These are phyloP conservation scores for Eristalis intricaria DNA, from an alignment of 2,888 invertebrate species.

Conservation along the genomic window DNA sequence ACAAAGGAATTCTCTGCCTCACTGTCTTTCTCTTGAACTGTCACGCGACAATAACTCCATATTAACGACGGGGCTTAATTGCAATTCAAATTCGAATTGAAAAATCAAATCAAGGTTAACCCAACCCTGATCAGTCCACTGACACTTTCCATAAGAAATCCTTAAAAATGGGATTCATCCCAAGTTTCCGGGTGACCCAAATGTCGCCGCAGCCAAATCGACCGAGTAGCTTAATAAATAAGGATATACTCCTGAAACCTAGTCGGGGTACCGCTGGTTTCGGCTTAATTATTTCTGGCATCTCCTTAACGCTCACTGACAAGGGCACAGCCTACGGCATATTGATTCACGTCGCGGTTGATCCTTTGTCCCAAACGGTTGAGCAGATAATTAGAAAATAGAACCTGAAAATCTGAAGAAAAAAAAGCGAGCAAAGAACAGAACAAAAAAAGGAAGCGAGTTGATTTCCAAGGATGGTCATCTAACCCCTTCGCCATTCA, in stretches of 20 bases:
- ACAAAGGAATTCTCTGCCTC: too few species aligned
- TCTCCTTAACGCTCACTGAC: not conserved
- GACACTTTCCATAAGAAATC: not conserved
- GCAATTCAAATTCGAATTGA: not conserved
- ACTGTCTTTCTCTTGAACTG: too few species aligned
- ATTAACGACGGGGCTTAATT: not conserved
- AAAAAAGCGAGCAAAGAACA: not conserved
- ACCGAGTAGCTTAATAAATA: not conserved
- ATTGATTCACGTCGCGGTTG: conserved; percentile 35
- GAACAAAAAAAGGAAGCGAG: not conserved
- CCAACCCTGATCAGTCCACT: not conserved
- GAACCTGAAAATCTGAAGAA: not conserved
- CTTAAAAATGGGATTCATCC: not conserved
- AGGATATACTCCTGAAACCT: not conserved
- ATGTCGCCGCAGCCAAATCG: not conserved
- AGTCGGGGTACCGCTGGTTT: not conserved
- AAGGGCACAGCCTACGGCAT: not conserved
- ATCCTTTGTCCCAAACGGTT: conserved; percentile 12
- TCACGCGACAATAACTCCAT: too few species aligned
- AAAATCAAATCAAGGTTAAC: not conserved
- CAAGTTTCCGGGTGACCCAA: not conserved
- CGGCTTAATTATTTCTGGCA: conserved; percentile 7
- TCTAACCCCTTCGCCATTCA: not conserved
- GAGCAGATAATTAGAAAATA: conserved; percentile 27
- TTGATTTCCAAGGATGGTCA: not conserved